These are phyloP conservation scores for Musca vetustissima DNA, from an alignment of 1,140 invertebrate species.

Conservation along the genomic window DNA sequence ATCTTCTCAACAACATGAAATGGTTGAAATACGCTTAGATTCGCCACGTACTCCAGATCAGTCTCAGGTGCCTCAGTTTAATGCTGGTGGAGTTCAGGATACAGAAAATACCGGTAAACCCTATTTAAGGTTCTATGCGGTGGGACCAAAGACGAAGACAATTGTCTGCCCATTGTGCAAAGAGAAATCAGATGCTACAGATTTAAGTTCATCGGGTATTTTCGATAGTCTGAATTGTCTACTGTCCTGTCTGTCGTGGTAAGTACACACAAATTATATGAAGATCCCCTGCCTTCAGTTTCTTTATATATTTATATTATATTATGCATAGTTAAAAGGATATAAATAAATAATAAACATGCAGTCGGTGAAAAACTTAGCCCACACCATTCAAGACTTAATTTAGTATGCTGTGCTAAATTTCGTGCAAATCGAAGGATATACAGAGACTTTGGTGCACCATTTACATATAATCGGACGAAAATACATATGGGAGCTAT, in stretches of 20 bases:
- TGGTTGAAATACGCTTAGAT: conserved; percentile 39
- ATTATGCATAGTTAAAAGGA: no score
- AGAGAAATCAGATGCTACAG: conserved; percentile 38
- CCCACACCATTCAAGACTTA: no score
- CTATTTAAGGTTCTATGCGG: conserved; percentile 41
- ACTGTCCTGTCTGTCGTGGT: conserved; percentile 45
- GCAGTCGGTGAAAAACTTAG: no score
- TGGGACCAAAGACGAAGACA: conserved; percentile 42
- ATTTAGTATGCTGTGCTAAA: no score
- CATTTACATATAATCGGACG: no score
- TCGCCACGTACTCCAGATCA: conserved; percentile 27
- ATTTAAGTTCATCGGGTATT: conserved; percentile 41
- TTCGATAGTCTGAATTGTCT: conserved; percentile 47
- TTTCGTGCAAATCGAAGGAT: no score
- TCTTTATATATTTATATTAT: no score
- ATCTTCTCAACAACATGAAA: conserved; percentile 27
- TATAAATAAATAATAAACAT: no score
- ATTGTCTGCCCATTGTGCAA: conserved; percentile 45
- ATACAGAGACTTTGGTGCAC: no score
- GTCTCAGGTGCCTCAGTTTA: not conserved
- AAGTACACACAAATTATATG: no score
- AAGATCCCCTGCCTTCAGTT: no score
- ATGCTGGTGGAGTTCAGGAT: not conserved
- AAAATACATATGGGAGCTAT: no score
- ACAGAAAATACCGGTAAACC: conserved; percentile 36